These are phyloP conservation scores for Drosophila greeni DNA, from an alignment of 2,888 invertebrate genomes.

Conservation along the genomic window DNA sequence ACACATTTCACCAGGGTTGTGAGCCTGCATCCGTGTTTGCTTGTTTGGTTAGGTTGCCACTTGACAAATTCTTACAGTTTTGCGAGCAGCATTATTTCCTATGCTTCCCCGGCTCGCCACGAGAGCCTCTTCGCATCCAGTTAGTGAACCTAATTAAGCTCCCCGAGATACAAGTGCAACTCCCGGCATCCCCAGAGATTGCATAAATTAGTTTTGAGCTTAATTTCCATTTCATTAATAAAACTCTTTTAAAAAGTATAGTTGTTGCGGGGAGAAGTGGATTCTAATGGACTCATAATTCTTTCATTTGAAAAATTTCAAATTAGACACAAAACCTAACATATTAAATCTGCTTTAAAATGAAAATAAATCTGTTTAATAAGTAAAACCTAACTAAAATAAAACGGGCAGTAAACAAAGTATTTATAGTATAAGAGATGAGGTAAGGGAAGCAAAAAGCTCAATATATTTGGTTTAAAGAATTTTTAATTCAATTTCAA, in stretches of 20 bases:
- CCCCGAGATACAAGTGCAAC: constrained; percentile 13
- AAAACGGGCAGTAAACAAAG: too few species aligned
- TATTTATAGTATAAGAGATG: too few species aligned
- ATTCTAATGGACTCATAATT: neutral
- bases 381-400: too few species aligned
- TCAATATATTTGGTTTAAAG: neutral
- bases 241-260: neutral
- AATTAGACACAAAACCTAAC: neutral
- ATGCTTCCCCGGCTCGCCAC: constrained; percentile 51
- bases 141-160: constrained; percentile 59
- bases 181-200: neutral
- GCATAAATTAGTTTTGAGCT: neutral
- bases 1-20: constrained; percentile 43
- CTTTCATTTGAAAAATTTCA: neutral
- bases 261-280: neutral
- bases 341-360: too few species aligned
- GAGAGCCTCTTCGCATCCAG: constrained; percentile 55
- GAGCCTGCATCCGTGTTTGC: constrained; percentile 37
- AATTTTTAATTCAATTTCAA: neutral
- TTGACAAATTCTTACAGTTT: constrained; percentile 71
- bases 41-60: constrained; percentile 54
- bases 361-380: too few species aligned
- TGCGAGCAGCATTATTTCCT: constrained; percentile 56
- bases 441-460: too few species aligned
- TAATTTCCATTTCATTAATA: neutral